These are phyloP conservation scores for Pteronura brasiliensis DNA, from an alignment of 2,113 vertebrate genomes.

Conservation along the genomic window DNA sequence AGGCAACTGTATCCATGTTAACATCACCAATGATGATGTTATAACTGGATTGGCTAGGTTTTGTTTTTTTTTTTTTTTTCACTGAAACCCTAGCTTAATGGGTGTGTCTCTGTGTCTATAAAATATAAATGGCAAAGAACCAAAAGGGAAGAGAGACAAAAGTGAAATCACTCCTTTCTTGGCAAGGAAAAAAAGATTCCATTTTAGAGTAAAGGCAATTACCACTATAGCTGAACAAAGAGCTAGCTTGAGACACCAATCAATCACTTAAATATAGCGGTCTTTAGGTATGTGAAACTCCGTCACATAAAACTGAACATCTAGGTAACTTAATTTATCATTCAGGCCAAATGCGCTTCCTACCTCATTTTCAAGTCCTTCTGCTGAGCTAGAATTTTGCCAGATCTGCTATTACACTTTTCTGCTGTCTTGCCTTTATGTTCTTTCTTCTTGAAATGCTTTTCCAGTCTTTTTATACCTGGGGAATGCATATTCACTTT, in stretches of 20 bases:
- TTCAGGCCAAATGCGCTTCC: background rate
- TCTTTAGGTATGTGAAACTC: conserved; percentile 2
- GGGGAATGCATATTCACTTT: background rate
- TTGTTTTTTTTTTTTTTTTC: conserved; percentile 53
- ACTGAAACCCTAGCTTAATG: conserved; percentile 58
- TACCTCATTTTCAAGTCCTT: conserved; percentile 18
- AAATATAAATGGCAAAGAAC: conserved; percentile 47
- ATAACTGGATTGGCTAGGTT: conserved; percentile 60
- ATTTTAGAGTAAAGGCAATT: conserved; percentile 45
- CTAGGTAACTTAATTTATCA: conserved; percentile 21
- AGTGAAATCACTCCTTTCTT: conserved; percentile 49
- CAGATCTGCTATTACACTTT: background rate
- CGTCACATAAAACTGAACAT: background rate
- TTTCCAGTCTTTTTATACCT: background rate
- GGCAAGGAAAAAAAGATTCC: conserved; percentile 31
- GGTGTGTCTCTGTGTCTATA: conserved; percentile 59
- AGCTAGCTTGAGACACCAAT: background rate
- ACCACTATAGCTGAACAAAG: background rate
- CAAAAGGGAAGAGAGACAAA: conserved; percentile 41
- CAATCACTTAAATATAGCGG: background rate
- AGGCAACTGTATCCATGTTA: conserved; percentile 50
- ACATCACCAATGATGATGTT: conserved; percentile 37
- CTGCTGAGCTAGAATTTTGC: background rate
- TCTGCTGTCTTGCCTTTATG: background rate
- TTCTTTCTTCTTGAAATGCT: background rate